Conservation (phyloP, 1,140 invertebrate genomes). For the Sinella curviseta region DNA sequence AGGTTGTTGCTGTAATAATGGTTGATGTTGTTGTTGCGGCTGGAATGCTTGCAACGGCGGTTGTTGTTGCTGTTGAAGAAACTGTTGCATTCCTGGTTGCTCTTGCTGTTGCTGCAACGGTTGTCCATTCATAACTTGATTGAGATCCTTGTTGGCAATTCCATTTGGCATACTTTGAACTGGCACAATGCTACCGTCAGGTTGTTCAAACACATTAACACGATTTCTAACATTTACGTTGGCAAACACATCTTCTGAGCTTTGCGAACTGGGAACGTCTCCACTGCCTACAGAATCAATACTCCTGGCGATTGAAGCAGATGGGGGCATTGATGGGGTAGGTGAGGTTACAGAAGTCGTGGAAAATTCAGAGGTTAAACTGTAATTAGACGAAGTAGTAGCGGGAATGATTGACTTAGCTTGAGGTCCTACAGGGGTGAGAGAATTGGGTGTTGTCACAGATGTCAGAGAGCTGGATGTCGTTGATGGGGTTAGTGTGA, state of each 20-base stretch:
- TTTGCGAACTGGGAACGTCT: conserved; percentile 20
- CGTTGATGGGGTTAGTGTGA: conserved; percentile 48
- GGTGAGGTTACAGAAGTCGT: conserved; percentile 44
- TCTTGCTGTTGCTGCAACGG: neutral
- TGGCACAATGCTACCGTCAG: neutral
- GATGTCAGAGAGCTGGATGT: conserved; percentile 49
- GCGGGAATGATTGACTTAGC: conserved; percentile 49
- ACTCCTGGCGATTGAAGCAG: conserved; percentile 21
- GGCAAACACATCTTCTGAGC: conserved; percentile 43
- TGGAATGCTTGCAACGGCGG: no score
- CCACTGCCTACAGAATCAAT: conserved; percentile 6
- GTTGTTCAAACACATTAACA: conserved; percentile 45
- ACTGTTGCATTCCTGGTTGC: neutral
- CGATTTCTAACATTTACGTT: conserved; percentile 43
- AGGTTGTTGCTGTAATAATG: neutral
- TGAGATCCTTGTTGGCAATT: neutral
- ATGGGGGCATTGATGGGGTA: conserved; percentile 33
- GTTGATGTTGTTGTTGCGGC: conserved; percentile 2
- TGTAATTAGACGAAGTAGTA: conserved; percentile 47
- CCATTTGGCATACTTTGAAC: neutral
- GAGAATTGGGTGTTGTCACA: conserved; percentile 48
- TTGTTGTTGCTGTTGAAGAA: neutral
- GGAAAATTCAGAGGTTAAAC: conserved; percentile 49
- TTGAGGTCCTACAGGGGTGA: conserved; percentile 43
- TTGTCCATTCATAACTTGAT: conserved; percentile 15